Base-by-base conservation (phyloP, 1,140 invertebrate species). In the Meloidogyne floridensis region DNA sequence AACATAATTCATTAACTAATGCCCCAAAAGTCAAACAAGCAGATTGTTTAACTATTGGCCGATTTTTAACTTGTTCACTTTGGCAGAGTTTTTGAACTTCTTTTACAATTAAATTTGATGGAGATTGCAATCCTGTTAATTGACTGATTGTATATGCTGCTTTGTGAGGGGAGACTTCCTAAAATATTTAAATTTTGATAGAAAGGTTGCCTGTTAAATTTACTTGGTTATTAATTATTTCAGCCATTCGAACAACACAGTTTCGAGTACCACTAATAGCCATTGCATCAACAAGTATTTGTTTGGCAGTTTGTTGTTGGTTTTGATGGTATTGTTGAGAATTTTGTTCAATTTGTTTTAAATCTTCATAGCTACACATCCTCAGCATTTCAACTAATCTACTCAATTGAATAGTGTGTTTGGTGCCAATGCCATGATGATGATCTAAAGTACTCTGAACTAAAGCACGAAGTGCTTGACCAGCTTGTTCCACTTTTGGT, bases 351-450 rank as follows among this genome's bases (percentile, higher is more conserved):
- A 87, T 74, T 32, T 85, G 77, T 42, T 86, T 82, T n/a, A 87
- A 73, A 72, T 88, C 81, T 42, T 82, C 77, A 81, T 75, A 59
- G 65, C 86, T 82, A 82, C 82, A 82, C 54, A 84, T 69, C 72
- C 86, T 87, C 69, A 87, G 53, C 18, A 87, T 53, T 42, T 87
- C 56, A 78, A 87, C 87, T 13, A 88, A 76, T 20, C 82, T 78
- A 32, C 82, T 54, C 3, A 84, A 69, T 42, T 69, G 51, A 15
- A 51, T n/a, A 54, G 54, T 18, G 42, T 71, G n/a, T 53, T 15
- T 47, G 18, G 11, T 20, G 54, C 47, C 18, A 6, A 15, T 15
- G 20, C 81, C 65, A 80, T 80, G 69, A 43, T 82, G 65, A 51
- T 65, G 53, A 81, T 72, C 65, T 71, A 72, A n/a, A 82, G 74